Percentiles rank a stretch among this genome's conserved stretches.
phyloP scores from a whole-genome alignment of 2,113 vertebrate species.

The Rhipidura dahli region DNA sequence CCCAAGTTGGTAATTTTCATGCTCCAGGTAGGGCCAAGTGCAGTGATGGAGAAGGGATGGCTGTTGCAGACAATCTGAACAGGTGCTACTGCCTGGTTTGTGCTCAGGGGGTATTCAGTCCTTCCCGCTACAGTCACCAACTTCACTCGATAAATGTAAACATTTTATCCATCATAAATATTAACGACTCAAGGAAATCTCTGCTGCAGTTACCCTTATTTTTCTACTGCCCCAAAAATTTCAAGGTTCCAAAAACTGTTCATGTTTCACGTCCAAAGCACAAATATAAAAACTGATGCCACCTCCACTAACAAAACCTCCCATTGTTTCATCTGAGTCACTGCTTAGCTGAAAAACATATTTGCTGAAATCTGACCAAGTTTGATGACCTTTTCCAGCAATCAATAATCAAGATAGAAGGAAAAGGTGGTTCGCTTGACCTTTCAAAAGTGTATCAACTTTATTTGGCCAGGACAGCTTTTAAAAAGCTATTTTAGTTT shows the following conservation, averaged over 20 bases:
- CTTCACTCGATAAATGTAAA: background rate
- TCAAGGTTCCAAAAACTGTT: background rate
- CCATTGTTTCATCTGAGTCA: background rate
- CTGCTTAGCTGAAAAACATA: background rate
- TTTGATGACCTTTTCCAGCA: background rate
- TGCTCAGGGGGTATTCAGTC: background rate
- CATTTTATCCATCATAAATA: background rate
- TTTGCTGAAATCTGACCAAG: background rate
- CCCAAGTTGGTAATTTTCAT: background rate
- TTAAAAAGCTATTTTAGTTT: background rate
- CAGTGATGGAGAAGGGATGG: background rate
- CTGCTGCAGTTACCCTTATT: background rate
- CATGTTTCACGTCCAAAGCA: background rate
- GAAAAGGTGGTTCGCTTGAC: background rate
- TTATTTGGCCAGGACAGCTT: background rate
- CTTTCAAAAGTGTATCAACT: background rate
- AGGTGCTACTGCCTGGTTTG: background rate
- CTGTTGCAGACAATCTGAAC: background rate
- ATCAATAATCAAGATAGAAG: background rate
- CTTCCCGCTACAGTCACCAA: background rate
- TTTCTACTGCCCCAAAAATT: background rate
- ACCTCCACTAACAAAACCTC: background rate
- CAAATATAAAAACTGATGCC: background rate
- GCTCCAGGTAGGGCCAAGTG: background rate
- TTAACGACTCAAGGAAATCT: background rate